Evolutionary conservation across 2,888 invertebrate genomes (phyloP).

Genomic region (Parochlus steinenii): DNA sequence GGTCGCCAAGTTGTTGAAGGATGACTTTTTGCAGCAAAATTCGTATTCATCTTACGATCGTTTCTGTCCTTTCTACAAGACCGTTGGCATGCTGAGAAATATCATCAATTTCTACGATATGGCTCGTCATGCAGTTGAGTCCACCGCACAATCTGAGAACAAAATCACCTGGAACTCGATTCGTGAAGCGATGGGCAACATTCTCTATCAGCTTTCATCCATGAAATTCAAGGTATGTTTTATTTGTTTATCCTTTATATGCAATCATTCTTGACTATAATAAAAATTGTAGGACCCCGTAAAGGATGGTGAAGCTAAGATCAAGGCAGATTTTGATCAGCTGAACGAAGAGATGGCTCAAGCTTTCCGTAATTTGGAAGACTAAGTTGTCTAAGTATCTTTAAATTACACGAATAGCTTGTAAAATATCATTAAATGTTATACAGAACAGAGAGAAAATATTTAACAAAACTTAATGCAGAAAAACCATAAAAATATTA

Average conservation of each 20-base stretch:
- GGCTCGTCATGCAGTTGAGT: slow-evolving; percentile 94
- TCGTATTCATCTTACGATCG: slow-evolving; percentile 90
- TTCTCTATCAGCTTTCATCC: slow-evolving; percentile 90
- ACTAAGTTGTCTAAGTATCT: too few species aligned
- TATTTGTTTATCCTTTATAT: slow-evolving; percentile 9
- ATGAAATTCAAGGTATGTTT: slow-evolving; percentile 92
- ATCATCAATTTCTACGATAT: slow-evolving; percentile 98
- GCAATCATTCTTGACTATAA: too few species aligned
- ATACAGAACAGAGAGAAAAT: too few species aligned
- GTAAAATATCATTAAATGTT: too few species aligned
- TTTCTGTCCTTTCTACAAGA: slow-evolving; percentile 99
- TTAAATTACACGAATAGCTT: too few species aligned
- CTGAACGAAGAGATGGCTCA: slow-evolving; percentile 92
- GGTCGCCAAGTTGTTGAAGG: slow-evolving; percentile 94
- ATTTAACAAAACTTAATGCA: too few species aligned
- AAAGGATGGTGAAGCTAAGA: slow-evolving; percentile 94
- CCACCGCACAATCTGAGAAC: slow-evolving; percentile 96
- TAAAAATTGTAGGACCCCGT: slow-evolving; percentile 79
- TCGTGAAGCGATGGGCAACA: slow-evolving; percentile 89
- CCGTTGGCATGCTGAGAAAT: slow-evolving; percentile 96
- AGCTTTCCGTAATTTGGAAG: slow-evolving; percentile 96
- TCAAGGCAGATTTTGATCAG: slow-evolving; percentile 93
- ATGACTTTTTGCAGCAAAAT: slow-evolving; percentile 99
- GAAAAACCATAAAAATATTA: too few species aligned
- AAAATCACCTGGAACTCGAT: slow-evolving; percentile 98